phyloP scores from a whole-genome alignment of 2,888 invertebrate genomes.

The Scaptomyza reducta region DNA sequence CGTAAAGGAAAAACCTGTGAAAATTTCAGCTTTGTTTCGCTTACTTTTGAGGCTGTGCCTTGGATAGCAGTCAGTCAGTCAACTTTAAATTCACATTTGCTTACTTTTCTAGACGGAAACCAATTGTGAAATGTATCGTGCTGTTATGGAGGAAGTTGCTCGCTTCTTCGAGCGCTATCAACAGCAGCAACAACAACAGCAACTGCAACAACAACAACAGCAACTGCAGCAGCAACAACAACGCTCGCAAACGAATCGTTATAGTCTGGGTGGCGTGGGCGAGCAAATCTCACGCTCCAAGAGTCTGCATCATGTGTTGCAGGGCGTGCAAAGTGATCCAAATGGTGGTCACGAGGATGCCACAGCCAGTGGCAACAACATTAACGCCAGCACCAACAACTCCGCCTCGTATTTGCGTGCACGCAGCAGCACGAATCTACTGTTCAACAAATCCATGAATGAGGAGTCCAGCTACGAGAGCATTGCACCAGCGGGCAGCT shows the following conservation, averaged over 20 bases:
- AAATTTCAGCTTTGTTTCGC: too few relatives aligned
- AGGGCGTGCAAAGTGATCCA: slow-evolving; percentile 61
- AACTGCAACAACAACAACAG: slow-evolving; percentile 53
- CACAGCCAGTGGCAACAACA: slow-evolving; percentile 24
- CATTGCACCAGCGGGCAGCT: slow-evolving; percentile 79
- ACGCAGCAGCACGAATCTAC: slow-evolving; percentile 83
- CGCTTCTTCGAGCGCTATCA: slow-evolving; percentile 87
- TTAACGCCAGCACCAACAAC: slow-evolving; percentile 34
- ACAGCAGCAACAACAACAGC: slow-evolving; percentile 63
- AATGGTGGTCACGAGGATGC: slow-evolving; percentile 39
- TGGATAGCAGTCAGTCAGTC: not conserved
- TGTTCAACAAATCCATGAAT: slow-evolving; percentile 68
- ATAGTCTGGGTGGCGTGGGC: slow-evolving; percentile 51
- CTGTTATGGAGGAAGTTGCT: slow-evolving; percentile 88
- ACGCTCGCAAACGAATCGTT: slow-evolving; percentile 43
- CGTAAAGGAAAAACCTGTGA: too few relatives aligned
- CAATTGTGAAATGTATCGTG: slow-evolving; percentile 88
- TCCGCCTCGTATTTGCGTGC: slow-evolving; percentile 75
- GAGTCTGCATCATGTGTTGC: slow-evolving; percentile 83
- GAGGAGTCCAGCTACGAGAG: slow-evolving; percentile 71
- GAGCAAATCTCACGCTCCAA: slow-evolving; percentile 84
- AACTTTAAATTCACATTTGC: too few relatives aligned
- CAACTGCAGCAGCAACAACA: slow-evolving; percentile 51
- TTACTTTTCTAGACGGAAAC: slow-evolving; percentile 86
- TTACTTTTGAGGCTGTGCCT: too few relatives aligned